Percentiles rank a stretch among this genome's conserved stretches.
These are phyloP conservation scores for Pseudomyrmex dendroicus DNA, from an alignment of 1,140 invertebrate genomes.

Conservation along the genomic window DNA sequence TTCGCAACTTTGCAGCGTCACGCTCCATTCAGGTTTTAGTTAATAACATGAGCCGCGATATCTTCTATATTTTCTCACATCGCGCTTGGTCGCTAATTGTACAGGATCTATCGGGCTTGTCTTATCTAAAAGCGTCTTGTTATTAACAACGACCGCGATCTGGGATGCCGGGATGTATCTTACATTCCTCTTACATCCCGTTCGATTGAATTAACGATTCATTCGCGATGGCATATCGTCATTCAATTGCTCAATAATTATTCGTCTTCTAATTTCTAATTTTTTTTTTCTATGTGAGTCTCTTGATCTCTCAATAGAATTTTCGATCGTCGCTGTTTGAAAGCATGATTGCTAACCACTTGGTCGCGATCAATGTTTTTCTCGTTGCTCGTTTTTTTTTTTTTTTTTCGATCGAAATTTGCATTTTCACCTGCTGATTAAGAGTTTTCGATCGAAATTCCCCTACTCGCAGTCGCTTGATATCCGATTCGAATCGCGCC, in stretches of 20 bases:
- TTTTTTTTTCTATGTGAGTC: background rate
- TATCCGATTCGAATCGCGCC: constrained; percentile 53
- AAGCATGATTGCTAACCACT: background rate
- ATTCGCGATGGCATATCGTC: no score
- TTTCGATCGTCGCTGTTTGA: background rate
- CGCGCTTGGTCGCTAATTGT: constrained; percentile 45
- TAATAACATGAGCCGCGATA: constrained; percentile 46
- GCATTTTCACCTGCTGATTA: constrained; percentile 42
- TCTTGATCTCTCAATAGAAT: background rate
- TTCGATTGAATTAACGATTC: background rate
- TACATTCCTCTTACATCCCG: constrained; percentile 46
- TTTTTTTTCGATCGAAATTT: constrained; percentile 27
- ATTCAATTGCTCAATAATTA: constrained; percentile 7
- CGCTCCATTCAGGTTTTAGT: constrained; percentile 43
- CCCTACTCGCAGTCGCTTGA: constrained; percentile 41
- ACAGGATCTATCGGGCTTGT: constrained; percentile 12
- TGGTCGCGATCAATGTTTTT: constrained; percentile 9
- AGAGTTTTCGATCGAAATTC: constrained; percentile 26
- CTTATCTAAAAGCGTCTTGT: constrained; percentile 49
- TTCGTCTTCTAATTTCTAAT: background rate
- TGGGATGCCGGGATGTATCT: constrained; percentile 29
- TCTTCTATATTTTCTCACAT: constrained; percentile 57
- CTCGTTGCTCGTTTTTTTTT: background rate
- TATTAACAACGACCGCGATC: constrained; percentile 12
- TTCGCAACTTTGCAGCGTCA: constrained; percentile 38